These are phyloP conservation scores for Drosophila sucinea DNA, from an alignment of 1,140 invertebrate species.

Conservation along the genomic window DNA sequence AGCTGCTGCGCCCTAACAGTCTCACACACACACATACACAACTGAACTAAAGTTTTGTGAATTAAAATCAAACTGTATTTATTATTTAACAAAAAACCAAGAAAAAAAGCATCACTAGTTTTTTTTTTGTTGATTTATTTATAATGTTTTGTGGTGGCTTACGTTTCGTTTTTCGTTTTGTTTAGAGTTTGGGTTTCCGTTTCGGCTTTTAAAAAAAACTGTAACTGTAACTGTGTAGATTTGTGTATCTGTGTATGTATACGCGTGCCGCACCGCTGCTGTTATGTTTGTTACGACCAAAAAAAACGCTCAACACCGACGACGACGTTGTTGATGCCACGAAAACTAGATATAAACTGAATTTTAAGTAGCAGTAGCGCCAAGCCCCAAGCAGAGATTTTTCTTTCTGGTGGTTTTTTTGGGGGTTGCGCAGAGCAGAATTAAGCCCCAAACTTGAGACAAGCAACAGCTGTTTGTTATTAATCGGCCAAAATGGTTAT, in stretches of 20 bases:
- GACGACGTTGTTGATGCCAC: constrained; percentile 38
- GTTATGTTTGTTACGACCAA: constrained; percentile 14
- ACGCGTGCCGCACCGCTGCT: constrained; percentile 29
- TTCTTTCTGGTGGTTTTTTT: constrained; percentile 12
- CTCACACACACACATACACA: neutral
- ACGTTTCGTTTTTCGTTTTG: constrained; percentile 1
- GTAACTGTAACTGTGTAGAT: constrained; percentile 7
- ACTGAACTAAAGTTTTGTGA: constrained; percentile 2
- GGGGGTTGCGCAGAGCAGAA: constrained; percentile 32
- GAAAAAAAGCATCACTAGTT: neutral
- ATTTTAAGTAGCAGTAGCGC: constrained; percentile 5
- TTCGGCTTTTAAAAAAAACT: constrained; percentile 11
- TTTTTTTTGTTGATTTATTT: neutral
- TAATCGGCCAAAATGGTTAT: neutral
- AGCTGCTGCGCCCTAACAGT: constrained; percentile 2
- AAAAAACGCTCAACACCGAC: constrained; percentile 20
- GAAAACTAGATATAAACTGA: constrained; percentile 48
- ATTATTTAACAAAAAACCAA: neutral
- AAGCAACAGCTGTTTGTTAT: constrained; percentile 34
- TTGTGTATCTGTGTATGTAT: constrained; percentile 40
- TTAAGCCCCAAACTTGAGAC: constrained; percentile 67
- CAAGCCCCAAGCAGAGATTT: constrained; percentile 36
- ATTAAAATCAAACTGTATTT: constrained; percentile 5
- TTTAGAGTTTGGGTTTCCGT: constrained; percentile 1
- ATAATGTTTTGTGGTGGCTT: neutral